Evolutionary conservation across 2,797 vertebrate species (phyloP).

Genomic region (Tolypeutes matacus): DNA sequence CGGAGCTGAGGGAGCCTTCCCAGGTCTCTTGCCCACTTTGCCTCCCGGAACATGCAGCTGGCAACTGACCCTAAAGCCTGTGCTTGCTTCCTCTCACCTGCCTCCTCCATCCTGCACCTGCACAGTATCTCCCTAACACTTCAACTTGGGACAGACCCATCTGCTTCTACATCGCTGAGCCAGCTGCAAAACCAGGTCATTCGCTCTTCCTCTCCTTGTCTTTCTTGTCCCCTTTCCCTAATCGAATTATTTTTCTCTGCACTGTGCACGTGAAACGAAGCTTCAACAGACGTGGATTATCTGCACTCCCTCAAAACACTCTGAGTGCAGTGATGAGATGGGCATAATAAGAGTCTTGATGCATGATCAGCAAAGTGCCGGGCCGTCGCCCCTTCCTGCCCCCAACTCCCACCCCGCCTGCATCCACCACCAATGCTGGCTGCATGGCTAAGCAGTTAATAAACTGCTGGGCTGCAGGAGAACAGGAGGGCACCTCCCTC

Average conservation of each 20-base stretch:
- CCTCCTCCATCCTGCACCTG: neutral
- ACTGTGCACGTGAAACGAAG: slow-evolving; percentile 43
- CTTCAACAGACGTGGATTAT: neutral
- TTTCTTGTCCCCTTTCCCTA: slow-evolving; percentile 74
- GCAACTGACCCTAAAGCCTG: neutral
- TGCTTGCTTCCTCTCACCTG: slow-evolving; percentile 14
- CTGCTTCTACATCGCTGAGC: slow-evolving; percentile 76
- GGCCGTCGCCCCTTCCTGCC: neutral
- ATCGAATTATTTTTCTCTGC: slow-evolving; percentile 74
- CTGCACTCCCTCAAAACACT: neutral
- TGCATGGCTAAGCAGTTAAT: neutral
- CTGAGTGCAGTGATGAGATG: neutral
- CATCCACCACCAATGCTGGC: fast-evolving
- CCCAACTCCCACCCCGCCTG: neutral
- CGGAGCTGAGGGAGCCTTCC: neutral
- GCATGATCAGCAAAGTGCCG: slow-evolving; percentile 45
- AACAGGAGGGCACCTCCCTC: fast-evolving
- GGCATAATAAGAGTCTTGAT: neutral
- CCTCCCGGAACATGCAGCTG: neutral
- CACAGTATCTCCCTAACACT: neutral
- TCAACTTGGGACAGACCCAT: slow-evolving; percentile 7
- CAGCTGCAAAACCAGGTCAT: slow-evolving; percentile 83
- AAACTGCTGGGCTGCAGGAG: neutral
- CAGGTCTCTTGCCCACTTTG: neutral
- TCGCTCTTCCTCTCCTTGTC: slow-evolving; percentile 66